Percentiles rank a stretch among this genome's conserved stretches.
These are phyloP conservation scores for Corythornis cristatus DNA, from an alignment of 2,113 vertebrate species.

Conservation along the genomic window DNA sequence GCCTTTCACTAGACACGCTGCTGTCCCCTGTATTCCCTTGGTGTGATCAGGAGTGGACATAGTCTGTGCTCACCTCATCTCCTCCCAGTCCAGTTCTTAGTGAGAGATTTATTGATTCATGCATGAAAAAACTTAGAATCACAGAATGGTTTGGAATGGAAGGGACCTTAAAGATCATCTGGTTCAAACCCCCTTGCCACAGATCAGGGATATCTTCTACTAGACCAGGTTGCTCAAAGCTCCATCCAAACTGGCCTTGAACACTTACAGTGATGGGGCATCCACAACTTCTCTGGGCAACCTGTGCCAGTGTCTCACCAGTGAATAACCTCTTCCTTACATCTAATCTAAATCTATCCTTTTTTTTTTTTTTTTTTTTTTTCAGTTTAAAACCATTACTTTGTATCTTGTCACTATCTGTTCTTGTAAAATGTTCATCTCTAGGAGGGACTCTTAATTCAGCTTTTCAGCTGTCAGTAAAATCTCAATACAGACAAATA, in stretches of 20 bases:
- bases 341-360: too few relatives aligned
- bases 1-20: neutral
- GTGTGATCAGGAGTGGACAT: rapidly evolving
- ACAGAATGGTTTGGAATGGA: neutral
- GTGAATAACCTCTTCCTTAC: too few relatives aligned
- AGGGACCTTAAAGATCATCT: neutral
- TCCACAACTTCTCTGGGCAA: too few relatives aligned
- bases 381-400: neutral
- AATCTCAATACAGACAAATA: neutral
- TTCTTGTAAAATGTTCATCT: neutral
- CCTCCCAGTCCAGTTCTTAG: neutral
- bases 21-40: neutral
- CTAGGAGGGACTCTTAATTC: neutral
- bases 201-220: neutral
- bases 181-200: neutral
- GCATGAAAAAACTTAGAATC: neutral
- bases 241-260: neutral
- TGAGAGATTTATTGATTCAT: neutral
- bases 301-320: too few relatives aligned
- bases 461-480: neutral
- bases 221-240: neutral
- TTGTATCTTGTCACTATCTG: neutral
- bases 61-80: neutral
- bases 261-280: neutral
- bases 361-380: too few relatives aligned